These are phyloP conservation scores for Oostethus manadensis DNA, from an alignment of 2,113 vertebrate genomes.

Conservation along the genomic window DNA sequence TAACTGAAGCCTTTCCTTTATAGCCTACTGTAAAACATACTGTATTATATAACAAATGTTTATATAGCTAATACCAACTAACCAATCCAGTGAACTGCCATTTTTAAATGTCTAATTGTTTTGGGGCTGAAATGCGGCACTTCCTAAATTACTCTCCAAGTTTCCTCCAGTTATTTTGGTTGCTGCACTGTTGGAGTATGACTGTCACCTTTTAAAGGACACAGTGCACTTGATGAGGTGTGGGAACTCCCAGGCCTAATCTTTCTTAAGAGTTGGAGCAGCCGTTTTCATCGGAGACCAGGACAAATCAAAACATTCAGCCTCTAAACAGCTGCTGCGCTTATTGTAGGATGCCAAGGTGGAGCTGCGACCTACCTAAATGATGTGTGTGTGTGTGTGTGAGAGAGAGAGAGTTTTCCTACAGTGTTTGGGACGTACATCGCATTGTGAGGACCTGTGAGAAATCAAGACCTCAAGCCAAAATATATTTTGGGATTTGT, in stretches of 20 bases:
- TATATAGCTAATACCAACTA: too few relatives aligned
- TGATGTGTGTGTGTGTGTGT: not conserved
- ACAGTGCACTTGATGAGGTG: constrained; percentile 48
- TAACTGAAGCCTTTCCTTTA: too few relatives aligned
- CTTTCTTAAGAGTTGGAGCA: constrained; percentile 47
- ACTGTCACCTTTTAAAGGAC: constrained; percentile 35
- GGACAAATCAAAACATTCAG: constrained; percentile 44
- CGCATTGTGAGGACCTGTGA: not conserved
- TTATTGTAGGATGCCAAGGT: constrained; percentile 26
- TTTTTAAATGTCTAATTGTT: not conserved
- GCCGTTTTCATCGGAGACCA: constrained; percentile 36
- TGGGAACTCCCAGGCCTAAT: constrained; percentile 53
- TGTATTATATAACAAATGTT: too few relatives aligned
- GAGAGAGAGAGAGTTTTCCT: too few relatives aligned
- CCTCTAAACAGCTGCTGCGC: constrained; percentile 61
- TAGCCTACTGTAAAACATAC: too few relatives aligned
- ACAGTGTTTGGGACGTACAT: not conserved
- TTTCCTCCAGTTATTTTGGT: constrained; percentile 25
- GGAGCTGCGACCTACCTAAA: constrained; percentile 29
- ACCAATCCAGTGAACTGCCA: too few relatives aligned
- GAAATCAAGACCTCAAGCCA: not conserved
- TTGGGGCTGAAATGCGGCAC: constrained; percentile 10
- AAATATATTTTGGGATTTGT: not conserved
- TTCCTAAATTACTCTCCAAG: constrained; percentile 17
- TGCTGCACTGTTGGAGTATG: constrained; percentile 18